phyloP scores from a whole-genome alignment of 2,888 invertebrate genomes.

The Thera obeliscata region DNA sequence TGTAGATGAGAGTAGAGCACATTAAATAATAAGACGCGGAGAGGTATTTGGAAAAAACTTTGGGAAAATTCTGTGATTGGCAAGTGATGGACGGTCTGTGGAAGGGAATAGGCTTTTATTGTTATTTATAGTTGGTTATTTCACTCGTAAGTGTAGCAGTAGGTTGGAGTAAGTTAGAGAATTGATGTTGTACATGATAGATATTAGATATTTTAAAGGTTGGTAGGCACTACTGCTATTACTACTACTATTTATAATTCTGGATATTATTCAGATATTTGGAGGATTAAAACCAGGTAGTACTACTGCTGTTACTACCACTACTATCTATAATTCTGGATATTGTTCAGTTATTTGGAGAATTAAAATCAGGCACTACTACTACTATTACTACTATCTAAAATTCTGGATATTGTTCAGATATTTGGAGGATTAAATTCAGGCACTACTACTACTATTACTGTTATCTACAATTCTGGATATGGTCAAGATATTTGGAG shows the following conservation, averaged over 20 bases:
- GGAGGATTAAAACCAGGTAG: too few species aligned
- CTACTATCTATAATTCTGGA: too few species aligned
- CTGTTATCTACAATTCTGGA: too few species aligned
- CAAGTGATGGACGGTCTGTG: constrained; percentile 3
- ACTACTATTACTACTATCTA: too few species aligned
- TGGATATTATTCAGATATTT: not conserved
- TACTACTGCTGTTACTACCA: not conserved
- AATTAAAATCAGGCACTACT: too few species aligned
- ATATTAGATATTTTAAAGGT: not conserved
- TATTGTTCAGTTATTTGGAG: too few species aligned
- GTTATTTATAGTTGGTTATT: constrained; percentile 10
- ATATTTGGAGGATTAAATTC: too few species aligned
- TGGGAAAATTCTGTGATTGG: not conserved
- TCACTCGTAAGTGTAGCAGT: constrained; percentile 8
- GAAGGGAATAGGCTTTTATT: constrained; percentile 4
- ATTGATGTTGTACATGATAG: not conserved
- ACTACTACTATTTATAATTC: not conserved
- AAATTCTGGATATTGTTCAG: too few species aligned
- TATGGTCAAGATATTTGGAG: too few species aligned
- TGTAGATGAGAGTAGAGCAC: constrained; percentile 6
- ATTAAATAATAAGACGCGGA: constrained; percentile 2
- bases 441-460: too few species aligned
- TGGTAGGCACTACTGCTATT: not conserved
- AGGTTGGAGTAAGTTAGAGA: not conserved
- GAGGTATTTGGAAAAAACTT: not conserved